Conservation (phyloP, 2,888 invertebrate genomes). For the Nemurella pictetii region DNA sequence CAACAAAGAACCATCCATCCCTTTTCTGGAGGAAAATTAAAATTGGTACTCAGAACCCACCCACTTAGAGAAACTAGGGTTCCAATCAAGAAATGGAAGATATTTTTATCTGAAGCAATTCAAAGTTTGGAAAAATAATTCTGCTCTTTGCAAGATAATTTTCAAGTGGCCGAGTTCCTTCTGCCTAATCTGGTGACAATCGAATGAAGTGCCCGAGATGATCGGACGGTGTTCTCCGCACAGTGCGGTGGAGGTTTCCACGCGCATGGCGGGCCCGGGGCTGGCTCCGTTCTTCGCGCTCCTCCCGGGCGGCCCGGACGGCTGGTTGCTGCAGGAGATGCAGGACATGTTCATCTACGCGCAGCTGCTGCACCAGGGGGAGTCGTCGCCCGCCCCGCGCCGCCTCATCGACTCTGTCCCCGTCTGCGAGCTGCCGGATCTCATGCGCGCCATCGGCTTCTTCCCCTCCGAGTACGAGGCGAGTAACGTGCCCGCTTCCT, state of each 20-base stretch:
- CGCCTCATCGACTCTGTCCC: constrained; percentile 64
- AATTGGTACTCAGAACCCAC: no score
- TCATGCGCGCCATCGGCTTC: constrained; percentile 74
- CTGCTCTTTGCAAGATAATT: no score
- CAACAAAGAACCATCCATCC: no score
- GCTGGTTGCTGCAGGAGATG: constrained; percentile 72
- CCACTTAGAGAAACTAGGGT: no score
- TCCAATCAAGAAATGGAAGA: no score
- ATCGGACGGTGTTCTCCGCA: neutral
- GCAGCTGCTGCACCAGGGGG: constrained; percentile 72
- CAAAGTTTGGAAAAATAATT: no score
- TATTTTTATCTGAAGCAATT: no score
- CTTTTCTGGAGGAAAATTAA: no score
- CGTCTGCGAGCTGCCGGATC: constrained; percentile 68
- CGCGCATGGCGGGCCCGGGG: constrained; percentile 59
- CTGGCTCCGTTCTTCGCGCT: constrained; percentile 71
- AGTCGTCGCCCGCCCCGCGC: constrained; percentile 65
- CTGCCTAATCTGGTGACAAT: no score
- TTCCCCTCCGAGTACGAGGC: constrained; percentile 77
- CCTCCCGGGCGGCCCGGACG: constrained; percentile 69
- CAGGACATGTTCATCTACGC: constrained; percentile 76
- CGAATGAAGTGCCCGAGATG: no score
- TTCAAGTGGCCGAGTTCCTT: no score
- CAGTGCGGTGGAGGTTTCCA: constrained; percentile 58
- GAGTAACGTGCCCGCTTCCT: no score